A percentile compares a stretch with the other conserved stretches of the same genome.
Evolutionary conservation across 2,113 vertebrate species (phyloP).

Genomic region (Hemichromis elongatus): DNA sequence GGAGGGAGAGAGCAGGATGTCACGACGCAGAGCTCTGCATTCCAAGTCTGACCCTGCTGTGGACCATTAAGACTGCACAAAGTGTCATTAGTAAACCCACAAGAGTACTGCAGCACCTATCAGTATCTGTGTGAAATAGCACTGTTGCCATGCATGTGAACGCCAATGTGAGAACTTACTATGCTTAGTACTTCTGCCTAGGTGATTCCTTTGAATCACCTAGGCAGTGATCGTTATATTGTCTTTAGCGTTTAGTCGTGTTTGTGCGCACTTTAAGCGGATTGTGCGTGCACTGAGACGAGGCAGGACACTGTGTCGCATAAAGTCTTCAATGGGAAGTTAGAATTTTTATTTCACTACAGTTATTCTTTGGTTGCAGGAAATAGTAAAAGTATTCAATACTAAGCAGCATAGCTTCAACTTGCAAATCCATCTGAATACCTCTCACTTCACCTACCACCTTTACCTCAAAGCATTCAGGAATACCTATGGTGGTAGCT

Average conservation of each 20-base stretch:
- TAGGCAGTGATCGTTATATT: background rate
- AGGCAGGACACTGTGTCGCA: background rate
- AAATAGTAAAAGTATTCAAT: background rate
- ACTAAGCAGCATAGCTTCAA: background rate
- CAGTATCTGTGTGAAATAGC: background rate
- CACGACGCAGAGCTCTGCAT: background rate
- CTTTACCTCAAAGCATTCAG: background rate
- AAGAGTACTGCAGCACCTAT: background rate
- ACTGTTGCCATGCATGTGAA: constrained; percentile 1
- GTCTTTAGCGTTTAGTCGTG: background rate
- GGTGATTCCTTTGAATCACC: background rate
- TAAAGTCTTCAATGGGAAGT: background rate
- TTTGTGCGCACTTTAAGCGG: background rate
- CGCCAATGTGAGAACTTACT: background rate
- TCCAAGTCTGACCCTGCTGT: constrained; percentile 5
- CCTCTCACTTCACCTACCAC: background rate
- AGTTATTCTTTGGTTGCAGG: background rate
- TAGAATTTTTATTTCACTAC: background rate
- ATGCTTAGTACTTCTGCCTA: background rate
- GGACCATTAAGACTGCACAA: constrained; percentile 13
- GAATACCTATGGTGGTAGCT: background rate
- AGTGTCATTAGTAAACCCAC: background rate
- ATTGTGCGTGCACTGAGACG: background rate
- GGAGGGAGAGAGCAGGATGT: background rate
- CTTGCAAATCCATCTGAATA: background rate